Base-by-base conservation (phyloP, 1,140 invertebrate genomes). In the Eumaeus atala region DNA sequence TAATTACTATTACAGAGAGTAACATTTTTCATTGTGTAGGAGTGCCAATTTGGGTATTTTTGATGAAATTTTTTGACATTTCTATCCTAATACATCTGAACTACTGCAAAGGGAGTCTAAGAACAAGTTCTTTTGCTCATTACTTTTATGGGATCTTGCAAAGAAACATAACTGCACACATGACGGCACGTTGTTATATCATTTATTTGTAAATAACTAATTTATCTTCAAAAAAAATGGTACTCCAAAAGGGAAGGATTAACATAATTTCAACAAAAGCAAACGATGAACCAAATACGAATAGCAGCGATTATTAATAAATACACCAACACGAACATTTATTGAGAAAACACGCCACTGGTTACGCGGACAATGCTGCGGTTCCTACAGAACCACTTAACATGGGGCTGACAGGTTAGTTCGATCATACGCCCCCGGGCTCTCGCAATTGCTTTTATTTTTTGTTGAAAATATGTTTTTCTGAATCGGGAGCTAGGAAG, bases 401-500 rank as follows among this genome's bases (percentile, higher is more conserved):
- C 83, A 79, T 86, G 83, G 83, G 83, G 62, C 76, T 86, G 83
- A 86, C 83, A 86, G 83, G 77, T 84, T 84, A 80, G 75, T 84
- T 84, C 80, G 82, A 81, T 81, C 76, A 81, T 76, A 76, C 71
- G 70, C 70, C 81, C 73, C 67, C 70, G 59, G 75, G 81, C 80
- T 62, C 40, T 44, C 71, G 68, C 70, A 75, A 80, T 81, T 77
- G 64, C 70, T 67, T 69, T 67, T 72, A 72, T 86, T 84, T 84
- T 80, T 83, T 81, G 66, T 70, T 62, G 66, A 61, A 73, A 79
- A 79, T 75, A 73, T 74, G 62, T 77, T 84, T 83, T 79, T 82
- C 71, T 73, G 58, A 69, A 71, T 68, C 69, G 73, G 70, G 72
- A 79, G 72, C 72, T 67, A 73, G 66, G 72, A 60, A 62, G 51